Conservation (phyloP, 2,113 vertebrate genomes). For the Protobothrops mucrosquamatus region DNA sequence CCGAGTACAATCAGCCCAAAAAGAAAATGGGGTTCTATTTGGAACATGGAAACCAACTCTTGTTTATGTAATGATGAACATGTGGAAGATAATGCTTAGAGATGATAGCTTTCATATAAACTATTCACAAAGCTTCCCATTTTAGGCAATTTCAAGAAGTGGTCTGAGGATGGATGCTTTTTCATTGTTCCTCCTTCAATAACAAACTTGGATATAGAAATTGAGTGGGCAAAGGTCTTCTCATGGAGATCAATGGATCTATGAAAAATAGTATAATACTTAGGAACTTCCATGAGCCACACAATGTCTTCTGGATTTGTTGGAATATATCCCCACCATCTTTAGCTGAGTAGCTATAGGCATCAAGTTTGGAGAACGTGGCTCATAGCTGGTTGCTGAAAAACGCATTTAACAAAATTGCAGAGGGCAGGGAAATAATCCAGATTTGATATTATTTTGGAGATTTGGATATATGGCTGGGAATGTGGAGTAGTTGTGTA, state of each 20-base stretch:
- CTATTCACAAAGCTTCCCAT: neutral
- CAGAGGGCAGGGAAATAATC: too few relatives aligned
- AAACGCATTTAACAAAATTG: too few relatives aligned
- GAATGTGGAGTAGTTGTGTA: too few relatives aligned
- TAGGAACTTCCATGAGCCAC: neutral
- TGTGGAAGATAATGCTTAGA: neutral
- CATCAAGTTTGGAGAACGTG: neutral
- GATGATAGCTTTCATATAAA: too few relatives aligned
- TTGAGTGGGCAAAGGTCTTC: neutral
- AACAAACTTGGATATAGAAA: neutral
- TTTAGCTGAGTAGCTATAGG: neutral
- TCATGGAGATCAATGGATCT: neutral
- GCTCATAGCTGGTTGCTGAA: neutral
- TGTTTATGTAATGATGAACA: neutral
- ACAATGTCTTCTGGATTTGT: neutral
- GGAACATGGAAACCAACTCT: neutral
- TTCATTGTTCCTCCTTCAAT: neutral
- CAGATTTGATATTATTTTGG: too few relatives aligned
- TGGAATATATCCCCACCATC: neutral
- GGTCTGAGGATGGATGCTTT: neutral
- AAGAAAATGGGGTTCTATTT: neutral
- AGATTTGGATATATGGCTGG: too few relatives aligned
- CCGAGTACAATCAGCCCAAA: neutral
- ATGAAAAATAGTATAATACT: neutral
- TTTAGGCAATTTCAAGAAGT: neutral